Evolutionary conservation across 2,797 vertebrate species (phyloP), one percentile per base, ranked within the genome.

Genomic region (Hylomyscus alleni): DNA sequence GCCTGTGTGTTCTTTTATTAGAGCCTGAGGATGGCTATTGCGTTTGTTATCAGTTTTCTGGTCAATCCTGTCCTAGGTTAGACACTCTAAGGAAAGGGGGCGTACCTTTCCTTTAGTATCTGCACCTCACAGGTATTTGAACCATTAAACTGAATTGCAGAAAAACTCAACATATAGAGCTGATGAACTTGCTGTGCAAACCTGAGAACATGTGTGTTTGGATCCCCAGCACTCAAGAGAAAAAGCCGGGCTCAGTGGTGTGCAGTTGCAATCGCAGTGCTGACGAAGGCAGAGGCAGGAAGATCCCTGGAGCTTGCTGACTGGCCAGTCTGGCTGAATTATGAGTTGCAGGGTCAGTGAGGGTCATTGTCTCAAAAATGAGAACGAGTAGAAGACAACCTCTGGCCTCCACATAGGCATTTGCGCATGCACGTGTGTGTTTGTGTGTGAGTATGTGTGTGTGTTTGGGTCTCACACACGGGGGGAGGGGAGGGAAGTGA

Each of bases 241-340:
- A 69, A 69, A n/a, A 87, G 47, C 65, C 65, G 52, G 47, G 34
- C 6, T 14, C 34, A 54, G 50, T 0, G 20, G 13, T 4, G 3
- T 24, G 34, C 47, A 5, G 31, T 11, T 17, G 47, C 26, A 52
- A 72, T 10, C 34, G 1, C 82, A 26, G 65, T 26, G 34, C 20
- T 17, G 13, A 17, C 24, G 52, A 29, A 73, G 50, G 85, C 85
- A 88, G 85, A 40, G 69, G 11, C 34, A 56, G 67, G 34, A 56
- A 20, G 67, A 56, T 29, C 24, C 6, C 22, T 29, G n/a, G 50
- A 31, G 15, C 85, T 40, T 17, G 4, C 8, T 19, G 67, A 19
- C 10, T 0, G 7, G 50, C n/a, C 4, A 17, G 14, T 13, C 24
- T 50, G 0, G 1, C 5, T 40, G 50, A 54, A 29, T 6, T 26